Evolutionary conservation across 1,140 invertebrate genomes (phyloP), one percentile per base, ranked within the genome.

Genomic region (Ceratosolen fusciceps): DNA sequence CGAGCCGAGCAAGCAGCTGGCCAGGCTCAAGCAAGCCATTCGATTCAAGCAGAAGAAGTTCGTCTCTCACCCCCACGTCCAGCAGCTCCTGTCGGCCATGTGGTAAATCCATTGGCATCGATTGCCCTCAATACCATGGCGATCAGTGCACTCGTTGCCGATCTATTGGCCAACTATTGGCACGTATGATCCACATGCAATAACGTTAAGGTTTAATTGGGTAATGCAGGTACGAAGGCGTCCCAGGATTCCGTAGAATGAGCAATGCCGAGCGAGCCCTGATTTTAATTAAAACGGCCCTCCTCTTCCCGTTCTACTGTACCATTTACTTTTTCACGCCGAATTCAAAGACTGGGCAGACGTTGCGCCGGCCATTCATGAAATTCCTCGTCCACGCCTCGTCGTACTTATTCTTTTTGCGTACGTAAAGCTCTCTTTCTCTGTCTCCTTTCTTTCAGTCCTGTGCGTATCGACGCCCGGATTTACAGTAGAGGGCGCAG

Each of bases 41-140:
- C 93, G 95, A 81, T 97, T 96, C 87, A 97, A 97, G 86, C 98
- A 99, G 88, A 99, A 98, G 88, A 89, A 96, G 95, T 98, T 98
- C 86, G 96, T 98, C 31, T 94, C 96, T n/a, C 96, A 98, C 90
- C 95, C 97, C 19, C 97, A 96, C 86, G 95, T 97, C 82, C 97
- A 98, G 87, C 96, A 98, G 89, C 90, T 98, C n/a, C 88, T 98
- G 68, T 95, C 96, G 0, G 93, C 96, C 8, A 95, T 98, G 82
- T 98, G 97, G 97, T 88, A 79, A 75, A 10, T 47, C 7, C 3
- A 67, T 31, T 31, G n/a, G n/a, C n/a, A n/a, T n/a, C n/a, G n/a
- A n/a, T n/a, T n/a, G n/a, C n/a, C n/a, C n/a, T n/a, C n/a, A n/a
- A n/a, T n/a, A n/a, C n/a, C n/a, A n/a, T n/a, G n/a, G n/a, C n/a